Evolutionary conservation across 2,797 vertebrate genomes (phyloP).

Genomic region (Lagodon rhomboides): DNA sequence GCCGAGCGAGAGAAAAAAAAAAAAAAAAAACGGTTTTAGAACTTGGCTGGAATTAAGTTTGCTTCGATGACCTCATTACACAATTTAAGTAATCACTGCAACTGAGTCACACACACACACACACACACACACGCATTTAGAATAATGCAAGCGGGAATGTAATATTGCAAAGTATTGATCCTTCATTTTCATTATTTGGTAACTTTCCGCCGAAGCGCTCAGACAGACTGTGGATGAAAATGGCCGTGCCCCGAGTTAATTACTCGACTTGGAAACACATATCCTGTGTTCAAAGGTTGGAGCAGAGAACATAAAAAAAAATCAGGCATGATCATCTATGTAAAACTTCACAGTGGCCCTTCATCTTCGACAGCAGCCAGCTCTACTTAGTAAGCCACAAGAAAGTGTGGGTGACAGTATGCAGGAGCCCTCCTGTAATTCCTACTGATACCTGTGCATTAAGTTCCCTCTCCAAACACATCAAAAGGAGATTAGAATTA

Average conservation of each 20-base stretch:
- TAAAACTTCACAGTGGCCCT: constrained; percentile 83
- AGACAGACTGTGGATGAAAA: constrained; percentile 68
- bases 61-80: constrained; percentile 78
- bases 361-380: constrained; percentile 79
- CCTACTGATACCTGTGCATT: constrained; percentile 83
- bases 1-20: constrained; percentile 49
- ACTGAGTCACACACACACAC: constrained; percentile 57
- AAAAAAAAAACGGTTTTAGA: constrained; percentile 68
- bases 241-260: constrained; percentile 71
- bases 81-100: constrained; percentile 79
- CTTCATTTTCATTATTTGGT: constrained; percentile 69
- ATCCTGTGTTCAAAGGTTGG: constrained; percentile 84
- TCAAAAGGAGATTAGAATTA: constrained; percentile 80
- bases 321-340: constrained; percentile 78
- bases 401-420: constrained; percentile 83
- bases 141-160: constrained; percentile 62
- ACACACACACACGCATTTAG: constrained; percentile 59
- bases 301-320: constrained; percentile 74
- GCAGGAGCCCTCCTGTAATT: constrained; percentile 85
- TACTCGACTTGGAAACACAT: constrained; percentile 77
- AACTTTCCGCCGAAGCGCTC: constrained; percentile 49
- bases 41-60: constrained; percentile 76
- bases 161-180: constrained; percentile 73
- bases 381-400: constrained; percentile 84
- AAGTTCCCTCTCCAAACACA: constrained; percentile 74